phyloP scores from a whole-genome alignment of 30 jellyfish, hydroid and myxozoan species.

The Pseudorhiza aurosa region DNA sequence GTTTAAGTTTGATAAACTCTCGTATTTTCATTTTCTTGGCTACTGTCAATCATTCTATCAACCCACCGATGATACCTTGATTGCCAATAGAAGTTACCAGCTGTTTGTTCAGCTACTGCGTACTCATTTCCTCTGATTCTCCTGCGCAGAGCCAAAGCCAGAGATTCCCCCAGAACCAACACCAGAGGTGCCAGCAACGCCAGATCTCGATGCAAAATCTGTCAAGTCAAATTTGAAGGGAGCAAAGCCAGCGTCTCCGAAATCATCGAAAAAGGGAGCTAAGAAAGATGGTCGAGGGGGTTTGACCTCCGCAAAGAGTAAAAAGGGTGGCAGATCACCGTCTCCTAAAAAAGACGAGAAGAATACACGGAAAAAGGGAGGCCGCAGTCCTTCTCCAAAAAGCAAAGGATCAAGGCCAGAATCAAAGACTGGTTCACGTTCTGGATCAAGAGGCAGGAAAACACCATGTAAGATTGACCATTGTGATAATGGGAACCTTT shows the following conservation, averaged over 20 bases:
- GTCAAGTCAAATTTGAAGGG: slow-evolving; percentile 35
- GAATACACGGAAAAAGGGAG: slow-evolving; percentile 32
- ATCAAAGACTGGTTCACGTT: slow-evolving; percentile 68
- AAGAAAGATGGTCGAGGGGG: slow-evolving; percentile 66
- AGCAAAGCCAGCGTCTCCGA: slow-evolving; percentile 53
- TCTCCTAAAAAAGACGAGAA: slow-evolving; percentile 60
- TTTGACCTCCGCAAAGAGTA: slow-evolving; percentile 57
- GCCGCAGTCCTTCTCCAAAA: slow-evolving; percentile 76
- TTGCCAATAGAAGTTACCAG: too few species aligned
- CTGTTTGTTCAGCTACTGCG: too few species aligned
- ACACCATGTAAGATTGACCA: slow-evolving; percentile 74
- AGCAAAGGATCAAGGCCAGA: slow-evolving; percentile 57
- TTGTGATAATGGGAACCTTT: too few species aligned
- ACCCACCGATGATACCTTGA: too few species aligned
- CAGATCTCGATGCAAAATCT: slow-evolving; percentile 46
- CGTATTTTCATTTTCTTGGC: too few species aligned
- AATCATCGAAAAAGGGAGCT: slow-evolving; percentile 64
- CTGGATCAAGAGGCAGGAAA: slow-evolving; percentile 69
- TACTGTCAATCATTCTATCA: too few species aligned
- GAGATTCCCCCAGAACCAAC: slow-evolving; percentile 65
- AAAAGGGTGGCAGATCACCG: slow-evolving; percentile 55
- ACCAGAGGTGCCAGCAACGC: slow-evolving; percentile 60
- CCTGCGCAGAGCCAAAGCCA: slow-evolving; percentile 52
- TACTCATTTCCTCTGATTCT: neutral
- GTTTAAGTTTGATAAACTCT: neutral